Percentiles rank a stretch among this genome's conserved stretches.
Evolutionary conservation across 1,140 invertebrate genomes (phyloP).

Genomic region (Patella vulgata): DNA sequence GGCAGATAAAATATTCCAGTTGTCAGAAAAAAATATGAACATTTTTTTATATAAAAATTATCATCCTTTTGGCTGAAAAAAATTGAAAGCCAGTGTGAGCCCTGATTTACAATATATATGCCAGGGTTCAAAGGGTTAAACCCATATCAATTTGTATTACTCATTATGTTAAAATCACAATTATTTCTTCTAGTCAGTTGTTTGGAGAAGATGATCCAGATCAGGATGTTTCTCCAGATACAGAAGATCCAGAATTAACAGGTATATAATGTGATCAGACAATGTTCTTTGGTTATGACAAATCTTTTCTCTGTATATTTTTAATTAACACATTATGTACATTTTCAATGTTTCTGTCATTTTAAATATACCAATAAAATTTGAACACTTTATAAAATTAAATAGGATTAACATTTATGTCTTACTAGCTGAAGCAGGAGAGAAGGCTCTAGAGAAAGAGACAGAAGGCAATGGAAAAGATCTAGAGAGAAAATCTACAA

Average conservation of each 20-base stretch:
- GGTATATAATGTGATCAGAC: constrained; percentile 65
- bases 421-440: constrained; percentile 70
- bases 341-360: not conserved
- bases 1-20: too few species aligned
- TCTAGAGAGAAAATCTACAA: constrained; percentile 83
- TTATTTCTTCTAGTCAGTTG: constrained; percentile 87
- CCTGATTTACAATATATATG: too few species aligned
- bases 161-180: too few species aligned
- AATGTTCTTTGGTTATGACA: too few species aligned
- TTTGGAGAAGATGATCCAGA: constrained; percentile 93
- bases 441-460: constrained; percentile 67
- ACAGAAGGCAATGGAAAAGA: constrained; percentile 73
- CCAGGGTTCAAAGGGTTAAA: too few species aligned
- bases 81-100: too few species aligned
- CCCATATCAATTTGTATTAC: too few species aligned
- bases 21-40: too few species aligned
- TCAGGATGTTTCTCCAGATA: constrained; percentile 98
- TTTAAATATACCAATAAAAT: constrained; percentile 14
- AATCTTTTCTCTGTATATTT: not conserved
- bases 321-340: not conserved
- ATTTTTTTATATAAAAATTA: too few species aligned
- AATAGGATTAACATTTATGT: constrained; percentile 3
- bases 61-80: too few species aligned
- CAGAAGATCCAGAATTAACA: constrained; percentile 86
- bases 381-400: too few species aligned